A percentile compares a stretch with the other conserved stretches of the same genome.
Conservation (phyloP, 2,113 vertebrate species). For the Petrocephalus zakoni region DNA sequence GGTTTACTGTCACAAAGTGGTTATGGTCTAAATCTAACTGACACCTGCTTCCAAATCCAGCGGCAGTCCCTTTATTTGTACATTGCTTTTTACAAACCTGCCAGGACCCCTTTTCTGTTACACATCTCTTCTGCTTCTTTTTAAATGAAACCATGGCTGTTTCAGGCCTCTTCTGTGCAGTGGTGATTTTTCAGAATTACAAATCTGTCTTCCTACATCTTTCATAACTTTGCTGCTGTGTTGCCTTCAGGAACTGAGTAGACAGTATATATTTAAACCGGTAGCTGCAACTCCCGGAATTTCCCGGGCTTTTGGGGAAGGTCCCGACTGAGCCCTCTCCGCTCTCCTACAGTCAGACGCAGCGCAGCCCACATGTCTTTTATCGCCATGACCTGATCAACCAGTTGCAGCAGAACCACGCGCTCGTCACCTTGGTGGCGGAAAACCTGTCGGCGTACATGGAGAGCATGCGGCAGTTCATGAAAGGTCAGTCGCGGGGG, state of each 20-base stretch:
- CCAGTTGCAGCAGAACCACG: conserved; percentile 98
- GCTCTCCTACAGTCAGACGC: conserved; percentile 81
- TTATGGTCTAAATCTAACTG: conserved; percentile 28
- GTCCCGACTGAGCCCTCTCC: conserved; percentile 27
- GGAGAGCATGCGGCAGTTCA: conserved; percentile 96
- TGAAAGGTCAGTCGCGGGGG: conserved; percentile 74
- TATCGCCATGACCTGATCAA: conserved; percentile 99
- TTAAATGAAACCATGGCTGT: background rate
- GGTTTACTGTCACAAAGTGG: conserved; percentile 45
- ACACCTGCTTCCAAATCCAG: conserved; percentile 18
- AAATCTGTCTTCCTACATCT: background rate
- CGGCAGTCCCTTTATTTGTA: conserved; percentile 38
- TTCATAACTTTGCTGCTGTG: background rate
- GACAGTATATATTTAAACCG: background rate
- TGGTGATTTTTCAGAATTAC: background rate
- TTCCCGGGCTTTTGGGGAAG: background rate
- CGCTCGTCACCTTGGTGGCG: conserved; percentile 92
- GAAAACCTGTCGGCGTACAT: conserved; percentile 98
- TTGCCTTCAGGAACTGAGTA: background rate
- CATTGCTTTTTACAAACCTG: background rate
- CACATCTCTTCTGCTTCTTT: conserved; percentile 17
- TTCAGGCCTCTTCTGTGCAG: background rate
- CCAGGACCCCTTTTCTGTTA: conserved; percentile 44
- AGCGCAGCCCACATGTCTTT: conserved; percentile 95
- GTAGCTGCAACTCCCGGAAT: background rate